A percentile compares a stretch with the other conserved stretches of the same genome.
Conservation (phyloP, 2,888 invertebrate genomes). For the Megamerina dolium region DNA sequence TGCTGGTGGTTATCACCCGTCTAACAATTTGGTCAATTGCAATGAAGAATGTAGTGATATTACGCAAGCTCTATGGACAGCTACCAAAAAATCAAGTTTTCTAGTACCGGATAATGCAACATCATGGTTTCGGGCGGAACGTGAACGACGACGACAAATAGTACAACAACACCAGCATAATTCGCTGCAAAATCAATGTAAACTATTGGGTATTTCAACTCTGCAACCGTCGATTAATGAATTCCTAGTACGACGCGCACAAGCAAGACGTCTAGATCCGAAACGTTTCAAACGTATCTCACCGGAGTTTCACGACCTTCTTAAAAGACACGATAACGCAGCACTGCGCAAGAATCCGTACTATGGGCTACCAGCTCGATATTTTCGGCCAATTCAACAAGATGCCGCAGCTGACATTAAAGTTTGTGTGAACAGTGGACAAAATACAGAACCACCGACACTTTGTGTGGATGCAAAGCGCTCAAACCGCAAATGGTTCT, state of each 20-base stretch:
- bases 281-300: slow-evolving; percentile 31
- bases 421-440: not conserved
- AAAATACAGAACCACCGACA: too few species aligned
- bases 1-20: too few species aligned
- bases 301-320: slow-evolving; percentile 33
- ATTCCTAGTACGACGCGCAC: too few species aligned
- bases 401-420: not conserved
- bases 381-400: too few species aligned
- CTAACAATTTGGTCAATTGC: not conserved
- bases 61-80: slow-evolving; percentile 13
- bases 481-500: too few species aligned
- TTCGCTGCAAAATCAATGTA: not conserved
- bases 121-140: slow-evolving; percentile 16
- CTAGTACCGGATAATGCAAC: slow-evolving; percentile 20
- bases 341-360: slow-evolving; percentile 22
- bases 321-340: slow-evolving; percentile 28
- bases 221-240: too few species aligned
- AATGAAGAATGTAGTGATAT: slow-evolving; percentile 7
- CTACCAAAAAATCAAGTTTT: slow-evolving; percentile 14
- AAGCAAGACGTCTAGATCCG: slow-evolving; percentile 26
- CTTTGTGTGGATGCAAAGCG: too few species aligned
- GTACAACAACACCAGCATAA: not conserved
- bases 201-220: slow-evolving; percentile 4
- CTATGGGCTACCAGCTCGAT: slow-evolving; percentile 24
- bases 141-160: slow-evolving; percentile 2